Percentiles rank a stretch among this genome's conserved stretches.
These are phyloP conservation scores for Scaptomyza pallida DNA, from an alignment of 1,140 invertebrate species.

Conservation along the genomic window DNA sequence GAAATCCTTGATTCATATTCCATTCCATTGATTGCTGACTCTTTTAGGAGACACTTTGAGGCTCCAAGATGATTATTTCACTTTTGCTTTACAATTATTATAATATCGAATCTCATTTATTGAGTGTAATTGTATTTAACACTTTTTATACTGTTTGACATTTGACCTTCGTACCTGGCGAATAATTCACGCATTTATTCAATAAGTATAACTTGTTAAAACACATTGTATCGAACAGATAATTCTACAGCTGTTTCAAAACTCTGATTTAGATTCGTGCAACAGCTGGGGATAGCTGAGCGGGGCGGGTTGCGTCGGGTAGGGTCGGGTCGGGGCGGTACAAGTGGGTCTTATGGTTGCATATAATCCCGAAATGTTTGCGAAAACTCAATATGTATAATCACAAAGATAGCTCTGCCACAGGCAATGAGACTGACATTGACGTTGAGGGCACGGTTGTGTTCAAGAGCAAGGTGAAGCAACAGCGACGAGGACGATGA, in stretches of 20 bases:
- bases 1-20: no score
- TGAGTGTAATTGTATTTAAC: slow-evolving; percentile 18
- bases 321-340: neutral
- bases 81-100: slow-evolving; percentile 10
- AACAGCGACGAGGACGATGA: slow-evolving; percentile 39
- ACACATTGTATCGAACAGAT: slow-evolving; percentile 54
- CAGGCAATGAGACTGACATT: slow-evolving; percentile 16
- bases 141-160: slow-evolving; percentile 30
- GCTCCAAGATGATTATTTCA: slow-evolving; percentile 4
- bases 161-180: slow-evolving; percentile 50
- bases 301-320: neutral
- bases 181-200: slow-evolving; percentile 53
- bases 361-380: slow-evolving; percentile 17
- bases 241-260: slow-evolving; percentile 48
- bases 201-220: slow-evolving; percentile 63
- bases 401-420: slow-evolving; percentile 19
- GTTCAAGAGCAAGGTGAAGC: slow-evolving; percentile 62
- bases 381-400: slow-evolving; percentile 33
- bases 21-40: neutral
- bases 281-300: slow-evolving; percentile 22
- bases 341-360: neutral
- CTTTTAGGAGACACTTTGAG: neutral
- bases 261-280: slow-evolving; percentile 24
- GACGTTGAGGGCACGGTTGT: slow-evolving; percentile 33
- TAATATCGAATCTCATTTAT: neutral